Evolutionary conservation across 2,797 vertebrate genomes (phyloP).

Genomic region (Xyrichtys novacula): DNA sequence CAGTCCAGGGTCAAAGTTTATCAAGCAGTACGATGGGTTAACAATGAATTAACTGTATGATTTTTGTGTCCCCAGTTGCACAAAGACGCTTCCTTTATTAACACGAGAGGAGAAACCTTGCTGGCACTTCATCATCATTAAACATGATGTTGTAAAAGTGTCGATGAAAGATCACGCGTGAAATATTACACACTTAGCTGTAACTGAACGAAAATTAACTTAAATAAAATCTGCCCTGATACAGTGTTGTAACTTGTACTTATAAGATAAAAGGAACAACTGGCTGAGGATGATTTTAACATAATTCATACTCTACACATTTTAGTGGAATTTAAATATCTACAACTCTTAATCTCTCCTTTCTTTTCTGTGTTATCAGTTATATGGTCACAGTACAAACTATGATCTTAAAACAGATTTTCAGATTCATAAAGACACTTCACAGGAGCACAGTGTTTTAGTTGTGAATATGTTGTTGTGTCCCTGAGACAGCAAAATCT

Average conservation of each 20-base stretch:
- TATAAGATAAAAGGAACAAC: neutral
- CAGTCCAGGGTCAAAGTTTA: too few species aligned
- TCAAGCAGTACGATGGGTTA: too few species aligned
- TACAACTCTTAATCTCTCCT: too few species aligned
- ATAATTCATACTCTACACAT: neutral
- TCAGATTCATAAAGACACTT: too few species aligned
- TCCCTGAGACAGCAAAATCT: neutral
- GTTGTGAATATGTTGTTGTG: neutral
- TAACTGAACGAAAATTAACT: neutral
- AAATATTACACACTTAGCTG: neutral
- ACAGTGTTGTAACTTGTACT: neutral
- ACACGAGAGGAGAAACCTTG: neutral
- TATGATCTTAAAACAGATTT: too few species aligned
- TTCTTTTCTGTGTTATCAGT: too few species aligned
- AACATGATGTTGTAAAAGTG: neutral
- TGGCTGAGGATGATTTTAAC: neutral
- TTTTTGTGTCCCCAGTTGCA: neutral
- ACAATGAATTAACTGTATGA: too few species aligned
- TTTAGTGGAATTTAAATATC: neutral
- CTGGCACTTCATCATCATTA: too few species aligned
- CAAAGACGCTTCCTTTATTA: rapidly evolving
- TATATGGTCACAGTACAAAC: too few species aligned
- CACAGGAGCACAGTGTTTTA: slow-evolving; percentile 3
- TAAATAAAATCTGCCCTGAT: neutral
- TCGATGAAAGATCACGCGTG: too few species aligned